Evolutionary conservation across 2,113 vertebrate genomes (phyloP), one percentile per base, ranked within the genome.

Genomic region (Vimba vimba): DNA sequence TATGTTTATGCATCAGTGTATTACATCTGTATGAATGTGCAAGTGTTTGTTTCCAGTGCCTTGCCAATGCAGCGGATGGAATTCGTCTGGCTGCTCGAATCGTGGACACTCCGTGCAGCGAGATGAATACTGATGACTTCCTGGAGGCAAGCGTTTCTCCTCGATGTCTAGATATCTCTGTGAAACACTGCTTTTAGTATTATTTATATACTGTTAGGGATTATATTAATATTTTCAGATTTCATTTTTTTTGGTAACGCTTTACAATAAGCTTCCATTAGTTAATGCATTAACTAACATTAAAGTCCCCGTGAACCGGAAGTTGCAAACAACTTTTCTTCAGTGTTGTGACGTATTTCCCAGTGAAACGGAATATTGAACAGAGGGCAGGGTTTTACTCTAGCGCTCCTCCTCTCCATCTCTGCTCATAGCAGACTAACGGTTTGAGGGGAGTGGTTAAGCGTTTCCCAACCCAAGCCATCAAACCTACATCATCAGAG

Each of bases 121-220:
- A 98, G 95, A 99, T 99, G 98, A 97, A 98, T 90, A 99, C 98
- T 0, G 97, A 98, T 79, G 92, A 86, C 87, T 99, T 99, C 91
- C 92, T 99, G 4, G 96, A 97, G 93, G 98, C 97, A 87, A 88
- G 93, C 21, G 19, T 87, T 21, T 59, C 17, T 25, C 6, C 33
- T 39, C 36, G 0, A 3, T 36, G 33, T 47, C 25, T 25, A 0
- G 13, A 68, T 30, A 15, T 7, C 13, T 77, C 47, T 77, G 45
- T 55, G 30, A 79, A 76, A 50, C n/a, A 27, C 50, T n/a, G 25
- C 11, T 57, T 30, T 50, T 45, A 57, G 19, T 78, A 25, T 27
- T 45, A 57, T 73, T 33, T 73, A 17, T 27, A 36, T 36, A 69
- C 19, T 36, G 33, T 36, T 33, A 36, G 6, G 30, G 66, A 36